phyloP scores from a whole-genome alignment of 92 coral and sea anemone genomes.

The Zoanthus gigantus region DNA sequence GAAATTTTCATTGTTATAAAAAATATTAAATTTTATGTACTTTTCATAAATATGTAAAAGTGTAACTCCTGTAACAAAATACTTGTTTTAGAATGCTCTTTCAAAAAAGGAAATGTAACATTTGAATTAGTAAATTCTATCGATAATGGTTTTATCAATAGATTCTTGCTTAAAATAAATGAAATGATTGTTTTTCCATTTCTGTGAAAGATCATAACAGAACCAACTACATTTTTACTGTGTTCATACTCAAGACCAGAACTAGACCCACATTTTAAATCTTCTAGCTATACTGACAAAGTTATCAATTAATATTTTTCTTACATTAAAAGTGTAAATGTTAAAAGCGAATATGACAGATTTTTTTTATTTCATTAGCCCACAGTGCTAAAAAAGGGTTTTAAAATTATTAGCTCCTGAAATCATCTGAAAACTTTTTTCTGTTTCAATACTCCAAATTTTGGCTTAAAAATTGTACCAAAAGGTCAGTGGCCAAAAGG shows the following conservation, averaged over 20 bases:
- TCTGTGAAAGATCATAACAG: conserved; percentile 9
- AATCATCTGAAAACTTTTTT: no score
- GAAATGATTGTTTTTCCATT: neutral
- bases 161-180: conserved; percentile 1
- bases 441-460: no score
- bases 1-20: neutral
- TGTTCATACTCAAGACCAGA: neutral
- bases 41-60: neutral
- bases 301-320: no score
- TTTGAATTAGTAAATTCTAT: neutral
- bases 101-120: neutral
- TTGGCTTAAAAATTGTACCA: no score
- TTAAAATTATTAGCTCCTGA: no score
- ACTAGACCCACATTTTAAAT: neutral
- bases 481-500: no score
- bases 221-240: neutral
- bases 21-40: neutral
- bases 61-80: neutral
- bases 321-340: no score
- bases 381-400: no score
- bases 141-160: neutral
- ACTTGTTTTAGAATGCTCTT: neutral
- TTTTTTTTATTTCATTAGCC: no score
- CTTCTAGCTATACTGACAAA: no score
- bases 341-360: no score